Evolutionary conservation across 2,888 invertebrate species (phyloP), one percentile per base, ranked within the genome.

Genomic region (Omphaloscelis lunosa): DNA sequence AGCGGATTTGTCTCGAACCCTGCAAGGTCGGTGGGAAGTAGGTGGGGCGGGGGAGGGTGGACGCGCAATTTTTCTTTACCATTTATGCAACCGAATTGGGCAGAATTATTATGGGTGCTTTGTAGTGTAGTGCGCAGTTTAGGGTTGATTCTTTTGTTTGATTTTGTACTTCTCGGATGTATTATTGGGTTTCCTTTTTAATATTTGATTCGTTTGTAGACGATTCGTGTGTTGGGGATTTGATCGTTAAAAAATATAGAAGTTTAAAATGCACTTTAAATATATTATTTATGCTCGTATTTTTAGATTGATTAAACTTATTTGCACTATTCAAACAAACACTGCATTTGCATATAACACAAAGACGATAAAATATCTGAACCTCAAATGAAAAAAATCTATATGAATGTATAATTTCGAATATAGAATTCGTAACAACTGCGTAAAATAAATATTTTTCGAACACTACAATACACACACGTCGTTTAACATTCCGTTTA

Each of bases 11-110:
- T 89, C 90, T 90, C 88, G 85, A 77, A 48, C 73, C 61, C 80
- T 82, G 80, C 90, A 90, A 90, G 90, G 90, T 89, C 90, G 88
- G 85, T 76, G 65, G 77, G 56, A 78, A 75, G 72, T 79, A 72
- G 77, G 79, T 45, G 12, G 29, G 51, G 34, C 39, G 72, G 61
- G 65, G 73, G 83, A 68, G 80, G 84, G 80, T 58, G 66, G 72
- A 61, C 74, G 75, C 80, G 82, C 71, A 79, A 84, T 86, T 87
- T 85, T 84, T 77, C 81, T 85, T 80, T 76, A 72, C 78, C 74
- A 86, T 85, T 86, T 88, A 86, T 86, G 82, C 88, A 81, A 80
- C 79, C 73, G 84, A 86, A 84, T 86, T 87, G 80, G 80, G 75
- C 63, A 75, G 84, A 61, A 72, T 75, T 72, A 80, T 83, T 86